phyloP scores from a whole-genome alignment of 2,113 vertebrate genomes.

The Megatriorchis doriae region DNA sequence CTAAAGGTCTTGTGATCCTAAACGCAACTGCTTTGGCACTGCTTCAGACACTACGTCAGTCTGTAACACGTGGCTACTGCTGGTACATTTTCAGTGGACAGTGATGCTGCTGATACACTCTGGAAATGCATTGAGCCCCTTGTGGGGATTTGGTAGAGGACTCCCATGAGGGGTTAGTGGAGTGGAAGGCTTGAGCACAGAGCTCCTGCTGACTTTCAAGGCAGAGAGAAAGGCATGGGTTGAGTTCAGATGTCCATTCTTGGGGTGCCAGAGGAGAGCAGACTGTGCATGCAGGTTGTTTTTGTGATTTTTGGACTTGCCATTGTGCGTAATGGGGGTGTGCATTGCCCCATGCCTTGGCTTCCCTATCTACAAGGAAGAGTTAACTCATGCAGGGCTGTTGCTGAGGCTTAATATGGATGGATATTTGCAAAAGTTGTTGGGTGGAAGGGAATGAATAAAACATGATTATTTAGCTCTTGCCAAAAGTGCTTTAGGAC shows the following conservation, averaged over 20 bases:
- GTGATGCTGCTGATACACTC: neutral
- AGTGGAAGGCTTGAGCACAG: neutral
- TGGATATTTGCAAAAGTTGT: neutral
- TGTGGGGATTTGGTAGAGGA: neutral
- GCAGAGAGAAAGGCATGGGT: neutral
- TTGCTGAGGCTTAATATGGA: neutral
- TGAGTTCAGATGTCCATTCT: neutral
- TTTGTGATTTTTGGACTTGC: neutral
- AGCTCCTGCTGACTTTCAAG: neutral
- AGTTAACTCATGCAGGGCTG: neutral
- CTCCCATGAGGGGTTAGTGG: too few relatives aligned
- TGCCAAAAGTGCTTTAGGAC: neutral
- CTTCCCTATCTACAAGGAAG: neutral
- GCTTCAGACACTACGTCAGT: neutral
- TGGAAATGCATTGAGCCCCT: accelerated
- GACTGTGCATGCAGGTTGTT: neutral
- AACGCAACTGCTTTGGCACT: neutral
- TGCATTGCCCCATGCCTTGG: neutral
- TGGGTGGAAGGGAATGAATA: neutral
- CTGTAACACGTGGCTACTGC: accelerated
- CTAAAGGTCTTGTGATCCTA: neutral
- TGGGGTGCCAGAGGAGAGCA: neutral
- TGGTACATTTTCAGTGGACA: neutral
- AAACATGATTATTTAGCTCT: neutral
- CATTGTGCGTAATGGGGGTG: neutral